Conservation (phyloP, 2,113 vertebrate species). For the Rostratula benghalensis region DNA sequence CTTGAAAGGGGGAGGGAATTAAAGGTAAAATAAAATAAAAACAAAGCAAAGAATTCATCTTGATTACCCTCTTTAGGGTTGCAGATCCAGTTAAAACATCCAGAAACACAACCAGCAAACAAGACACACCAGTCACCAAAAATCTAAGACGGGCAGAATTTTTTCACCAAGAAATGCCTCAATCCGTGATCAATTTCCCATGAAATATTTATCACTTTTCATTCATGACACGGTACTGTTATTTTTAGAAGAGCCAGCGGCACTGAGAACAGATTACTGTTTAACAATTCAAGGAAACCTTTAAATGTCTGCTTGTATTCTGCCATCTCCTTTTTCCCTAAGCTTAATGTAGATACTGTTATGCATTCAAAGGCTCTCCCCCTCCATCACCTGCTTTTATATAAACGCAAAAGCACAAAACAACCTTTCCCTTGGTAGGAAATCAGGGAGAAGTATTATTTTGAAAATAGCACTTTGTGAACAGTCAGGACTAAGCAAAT, state of each 20-base stretch:
- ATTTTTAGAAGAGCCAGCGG: conserved; percentile 32
- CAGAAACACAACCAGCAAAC: background rate
- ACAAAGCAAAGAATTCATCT: background rate
- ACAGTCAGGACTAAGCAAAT: background rate
- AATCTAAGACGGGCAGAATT: background rate
- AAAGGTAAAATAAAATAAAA: background rate
- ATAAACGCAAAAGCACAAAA: background rate
- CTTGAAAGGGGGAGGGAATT: background rate
- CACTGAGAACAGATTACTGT: background rate
- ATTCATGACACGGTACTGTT: background rate
- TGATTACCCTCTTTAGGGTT: background rate
- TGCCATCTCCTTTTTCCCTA: background rate
- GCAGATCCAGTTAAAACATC: background rate
- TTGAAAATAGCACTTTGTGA: background rate
- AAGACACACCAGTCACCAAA: rapidly evolving
- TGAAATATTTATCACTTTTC: background rate
- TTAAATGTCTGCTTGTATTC: background rate
- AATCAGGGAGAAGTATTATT: background rate
- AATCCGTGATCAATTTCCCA: background rate
- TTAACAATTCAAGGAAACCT: background rate
- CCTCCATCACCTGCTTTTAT: background rate
- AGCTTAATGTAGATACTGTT: background rate
- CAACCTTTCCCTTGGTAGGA: background rate
- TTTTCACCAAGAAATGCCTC: background rate
- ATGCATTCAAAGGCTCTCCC: background rate